Evolutionary conservation across 2,113 vertebrate species (phyloP).

Genomic region (Hypomesus transpacificus): DNA sequence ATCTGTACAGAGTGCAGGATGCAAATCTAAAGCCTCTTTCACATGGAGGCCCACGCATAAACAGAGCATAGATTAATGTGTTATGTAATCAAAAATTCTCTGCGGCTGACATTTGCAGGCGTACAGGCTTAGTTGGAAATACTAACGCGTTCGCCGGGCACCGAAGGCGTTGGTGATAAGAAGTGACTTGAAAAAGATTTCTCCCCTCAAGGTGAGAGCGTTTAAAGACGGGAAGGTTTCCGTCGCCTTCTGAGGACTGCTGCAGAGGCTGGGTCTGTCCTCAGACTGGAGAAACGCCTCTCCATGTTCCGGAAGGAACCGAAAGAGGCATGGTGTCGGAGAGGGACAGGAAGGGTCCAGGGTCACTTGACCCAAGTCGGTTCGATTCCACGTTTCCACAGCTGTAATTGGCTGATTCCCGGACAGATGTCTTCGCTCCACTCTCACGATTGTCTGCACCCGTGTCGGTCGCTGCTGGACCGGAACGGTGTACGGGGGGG

Average conservation of each 20-base stretch:
- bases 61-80: slow-evolving; percentile 48
- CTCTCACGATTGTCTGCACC: background rate
- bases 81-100: slow-evolving; percentile 53
- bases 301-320: background rate
- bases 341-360: background rate
- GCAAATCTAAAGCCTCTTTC: slow-evolving; percentile 51
- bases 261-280: too few relatives aligned
- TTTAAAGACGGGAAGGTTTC: slow-evolving; percentile 12
- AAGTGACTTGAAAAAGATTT: slow-evolving; percentile 33
- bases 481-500: background rate
- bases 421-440: background rate
- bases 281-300: too few relatives aligned
- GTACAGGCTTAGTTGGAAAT: slow-evolving; percentile 50
- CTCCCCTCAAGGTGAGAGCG: slow-evolving; percentile 51
- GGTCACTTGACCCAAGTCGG: background rate
- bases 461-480: background rate
- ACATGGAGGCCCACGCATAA: slow-evolving; percentile 45
- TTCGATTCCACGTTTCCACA: background rate
- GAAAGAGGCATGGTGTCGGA: background rate
- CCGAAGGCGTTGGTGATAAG: slow-evolving; percentile 52
- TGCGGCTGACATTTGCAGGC: slow-evolving; percentile 57
- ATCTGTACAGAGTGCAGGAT: slow-evolving; percentile 42
- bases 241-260: background rate
- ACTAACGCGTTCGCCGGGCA: slow-evolving; percentile 41
- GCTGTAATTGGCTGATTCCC: background rate